These are phyloP conservation scores for Phoenicopterus ruber DNA, from an alignment of 2,113 vertebrate genomes.

Conservation along the genomic window DNA sequence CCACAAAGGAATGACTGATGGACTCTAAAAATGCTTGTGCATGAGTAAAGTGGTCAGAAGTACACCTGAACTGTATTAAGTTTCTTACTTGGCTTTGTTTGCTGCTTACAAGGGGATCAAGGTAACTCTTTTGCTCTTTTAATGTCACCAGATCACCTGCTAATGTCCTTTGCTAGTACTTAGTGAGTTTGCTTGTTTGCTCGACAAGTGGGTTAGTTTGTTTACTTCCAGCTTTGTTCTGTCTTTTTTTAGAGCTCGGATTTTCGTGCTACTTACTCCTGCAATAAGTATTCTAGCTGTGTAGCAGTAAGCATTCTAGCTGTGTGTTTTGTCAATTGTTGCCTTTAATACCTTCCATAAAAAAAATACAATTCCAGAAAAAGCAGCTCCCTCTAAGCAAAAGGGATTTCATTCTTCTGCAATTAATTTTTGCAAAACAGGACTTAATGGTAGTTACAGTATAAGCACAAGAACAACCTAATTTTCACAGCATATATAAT, in stretches of 20 bases:
- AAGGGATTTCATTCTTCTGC: background rate
- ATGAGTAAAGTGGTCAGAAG: constrained; percentile 69
- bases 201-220: background rate
- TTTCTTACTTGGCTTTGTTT: constrained; percentile 86
- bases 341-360: background rate
- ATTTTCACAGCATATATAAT: background rate
- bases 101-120: constrained; percentile 90
- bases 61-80: constrained; percentile 76
- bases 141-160: background rate
- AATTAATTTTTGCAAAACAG: background rate
- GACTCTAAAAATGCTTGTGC: constrained; percentile 77
- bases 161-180: background rate
- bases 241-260: background rate
- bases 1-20: constrained; percentile 73
- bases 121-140: constrained; percentile 76
- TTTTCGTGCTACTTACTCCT: background rate
- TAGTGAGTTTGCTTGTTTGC: background rate
- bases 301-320: background rate
- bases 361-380: background rate
- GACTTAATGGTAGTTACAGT: background rate
- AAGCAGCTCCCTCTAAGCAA: background rate
- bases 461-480: background rate
- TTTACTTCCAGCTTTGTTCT: background rate
- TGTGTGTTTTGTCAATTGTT: background rate
- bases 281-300: background rate